Evolutionary conservation across 2,113 vertebrate species (phyloP).

Genomic region (Cyanoderma ruficeps): DNA sequence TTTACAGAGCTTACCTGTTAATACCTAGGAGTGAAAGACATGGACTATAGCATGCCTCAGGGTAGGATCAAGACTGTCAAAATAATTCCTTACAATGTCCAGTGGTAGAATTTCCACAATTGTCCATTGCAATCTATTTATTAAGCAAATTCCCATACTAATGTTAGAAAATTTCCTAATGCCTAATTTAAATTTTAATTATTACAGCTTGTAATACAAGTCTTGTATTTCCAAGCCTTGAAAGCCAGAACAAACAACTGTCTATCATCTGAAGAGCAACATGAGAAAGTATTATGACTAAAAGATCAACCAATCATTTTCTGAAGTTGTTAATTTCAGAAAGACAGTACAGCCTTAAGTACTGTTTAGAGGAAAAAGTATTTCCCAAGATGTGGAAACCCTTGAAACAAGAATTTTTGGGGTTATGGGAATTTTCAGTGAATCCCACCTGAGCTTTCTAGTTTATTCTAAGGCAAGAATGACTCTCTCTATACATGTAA

Average conservation of each 20-base stretch:
- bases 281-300: not conserved
- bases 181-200: not conserved
- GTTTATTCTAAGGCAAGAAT: not conserved
- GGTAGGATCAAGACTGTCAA: not conserved
- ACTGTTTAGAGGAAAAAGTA: not conserved
- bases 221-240: not conserved
- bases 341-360: not conserved
- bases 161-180: not conserved
- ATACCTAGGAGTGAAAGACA: not conserved
- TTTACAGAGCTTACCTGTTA: not conserved
- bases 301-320: not conserved
- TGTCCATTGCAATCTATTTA: not conserved
- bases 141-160: not conserved
- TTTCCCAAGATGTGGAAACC: not conserved
- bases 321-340: not conserved
- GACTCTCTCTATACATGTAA: not conserved
- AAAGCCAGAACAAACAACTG: not conserved
- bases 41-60: not conserved
- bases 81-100: not conserved
- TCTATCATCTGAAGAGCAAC: not conserved
- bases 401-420: not conserved
- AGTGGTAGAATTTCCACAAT: not conserved
- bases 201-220: not conserved
- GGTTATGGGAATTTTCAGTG: not conserved
- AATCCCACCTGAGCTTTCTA: not conserved